These are phyloP conservation scores for Cotesia glomerata DNA, from an alignment of 1,140 invertebrate genomes.

Conservation along the genomic window DNA sequence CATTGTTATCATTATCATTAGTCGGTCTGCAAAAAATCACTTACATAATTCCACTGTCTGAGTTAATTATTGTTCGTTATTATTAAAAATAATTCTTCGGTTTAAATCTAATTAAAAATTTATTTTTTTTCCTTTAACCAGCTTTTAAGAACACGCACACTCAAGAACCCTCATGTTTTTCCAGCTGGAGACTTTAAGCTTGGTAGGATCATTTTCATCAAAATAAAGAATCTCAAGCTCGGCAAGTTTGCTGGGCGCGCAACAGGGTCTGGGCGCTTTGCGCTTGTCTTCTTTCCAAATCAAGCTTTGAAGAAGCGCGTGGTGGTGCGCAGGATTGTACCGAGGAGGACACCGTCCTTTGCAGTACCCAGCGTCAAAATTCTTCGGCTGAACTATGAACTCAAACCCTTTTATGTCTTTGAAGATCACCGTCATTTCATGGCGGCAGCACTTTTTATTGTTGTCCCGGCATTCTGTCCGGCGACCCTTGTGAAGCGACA, in stretches of 20 bases:
- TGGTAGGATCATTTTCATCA: slow-evolving; percentile 68
- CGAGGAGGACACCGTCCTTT: slow-evolving; percentile 74
- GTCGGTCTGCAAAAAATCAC: not conserved
- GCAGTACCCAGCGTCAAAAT: slow-evolving; percentile 77
- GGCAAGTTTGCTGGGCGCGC: slow-evolving; percentile 73
- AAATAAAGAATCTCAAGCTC: slow-evolving; percentile 73
- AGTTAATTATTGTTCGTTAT: not conserved
- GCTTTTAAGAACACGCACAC: slow-evolving; percentile 74
- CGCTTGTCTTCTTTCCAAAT: slow-evolving; percentile 69
- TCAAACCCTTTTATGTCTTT: slow-evolving; percentile 73
- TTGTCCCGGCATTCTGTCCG: slow-evolving; percentile 63
- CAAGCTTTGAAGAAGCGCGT: slow-evolving; percentile 75
- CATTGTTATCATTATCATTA: no score
- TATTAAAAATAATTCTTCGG: not conserved
- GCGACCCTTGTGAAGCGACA: slow-evolving; percentile 54
- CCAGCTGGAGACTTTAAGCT: slow-evolving; percentile 74
- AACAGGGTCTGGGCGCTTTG: slow-evolving; percentile 72
- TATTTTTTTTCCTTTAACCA: no score
- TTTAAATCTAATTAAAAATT: no score
- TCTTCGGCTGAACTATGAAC: slow-evolving; percentile 73
- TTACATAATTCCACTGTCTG: not conserved
- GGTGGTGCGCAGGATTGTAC: slow-evolving; percentile 74
- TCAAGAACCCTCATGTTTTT: slow-evolving; percentile 75
- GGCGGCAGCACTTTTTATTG: slow-evolving; percentile 70
- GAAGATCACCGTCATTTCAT: slow-evolving; percentile 71